Percentiles rank a stretch among this genome's conserved stretches.
These are phyloP conservation scores for Cepaea hortensis DNA, from an alignment of 2,888 invertebrate species.

Conservation along the genomic window DNA sequence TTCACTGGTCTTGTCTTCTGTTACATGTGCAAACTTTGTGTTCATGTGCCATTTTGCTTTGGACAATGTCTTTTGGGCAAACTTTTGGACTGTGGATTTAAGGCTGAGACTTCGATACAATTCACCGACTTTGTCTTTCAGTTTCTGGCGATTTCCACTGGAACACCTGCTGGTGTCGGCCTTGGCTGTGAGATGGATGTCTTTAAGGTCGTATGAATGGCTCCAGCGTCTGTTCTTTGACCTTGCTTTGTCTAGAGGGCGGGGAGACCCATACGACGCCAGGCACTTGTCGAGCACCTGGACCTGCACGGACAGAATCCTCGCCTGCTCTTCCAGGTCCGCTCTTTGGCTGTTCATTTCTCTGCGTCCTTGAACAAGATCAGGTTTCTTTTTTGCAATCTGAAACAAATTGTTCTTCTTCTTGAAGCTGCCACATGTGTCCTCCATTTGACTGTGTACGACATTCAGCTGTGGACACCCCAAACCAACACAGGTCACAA, in stretches of 20 bases:
- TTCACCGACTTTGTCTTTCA: conserved; percentile 16
- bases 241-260: not conserved
- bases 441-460: conserved; percentile 61
- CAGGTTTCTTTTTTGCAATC: conserved; percentile 59
- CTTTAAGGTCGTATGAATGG: not conserved
- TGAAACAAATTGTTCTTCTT: conserved; percentile 60
- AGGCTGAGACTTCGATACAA: conserved; percentile 54
- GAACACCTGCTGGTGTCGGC: not conserved
- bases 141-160: not conserved
- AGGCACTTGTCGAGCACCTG: conserved; percentile 61
- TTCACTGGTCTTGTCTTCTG: conserved; percentile 13
- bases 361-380: conserved; percentile 26
- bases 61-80: conserved; percentile 62
- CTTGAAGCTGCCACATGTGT: conserved; percentile 42
- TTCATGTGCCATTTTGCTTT: conserved; percentile 57
- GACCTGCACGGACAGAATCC: conserved; percentile 59
- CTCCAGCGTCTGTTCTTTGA: not conserved
- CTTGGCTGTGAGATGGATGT: not conserved
- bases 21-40: conserved; percentile 43
- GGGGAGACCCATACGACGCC: conserved; percentile 27
- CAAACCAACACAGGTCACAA: not conserved
- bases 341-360: conserved; percentile 50
- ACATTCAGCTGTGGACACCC: conserved; percentile 58
- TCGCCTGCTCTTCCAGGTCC: conserved; percentile 60
- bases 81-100: conserved; percentile 63